These are phyloP conservation scores for Drosophila infuscata DNA, from an alignment of 2,888 invertebrate species.

Conservation along the genomic window DNA sequence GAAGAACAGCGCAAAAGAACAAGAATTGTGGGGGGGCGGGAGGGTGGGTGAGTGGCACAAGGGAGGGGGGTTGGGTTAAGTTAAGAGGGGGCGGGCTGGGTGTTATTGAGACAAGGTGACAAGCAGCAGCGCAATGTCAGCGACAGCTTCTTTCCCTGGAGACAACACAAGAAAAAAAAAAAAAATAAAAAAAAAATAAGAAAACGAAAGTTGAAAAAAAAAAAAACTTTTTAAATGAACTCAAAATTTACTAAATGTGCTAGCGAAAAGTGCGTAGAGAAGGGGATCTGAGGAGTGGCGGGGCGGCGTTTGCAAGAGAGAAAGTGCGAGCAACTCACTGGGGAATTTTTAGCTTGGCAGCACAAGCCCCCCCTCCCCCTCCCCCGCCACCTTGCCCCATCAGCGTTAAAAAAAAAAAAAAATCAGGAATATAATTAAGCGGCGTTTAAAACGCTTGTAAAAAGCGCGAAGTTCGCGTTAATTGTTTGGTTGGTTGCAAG, in stretches of 20 bases:
- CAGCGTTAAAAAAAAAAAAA: not conserved
- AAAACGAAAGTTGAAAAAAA: constrained; percentile 6
- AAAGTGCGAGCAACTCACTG: constrained; percentile 26
- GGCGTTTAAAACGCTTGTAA: constrained; percentile 71
- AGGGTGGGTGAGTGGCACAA: not conserved
- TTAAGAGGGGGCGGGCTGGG: not conserved
- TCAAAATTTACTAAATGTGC: constrained; percentile 80
- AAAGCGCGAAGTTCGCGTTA: constrained; percentile 44
- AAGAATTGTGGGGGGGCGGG: not conserved
- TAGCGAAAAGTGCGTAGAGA: constrained; percentile 61
- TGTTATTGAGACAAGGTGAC: constrained; percentile 41
- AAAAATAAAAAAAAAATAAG: not conserved
- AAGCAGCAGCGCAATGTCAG: constrained; percentile 60
- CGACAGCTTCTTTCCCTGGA: constrained; percentile 40
- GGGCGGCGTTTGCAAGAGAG: not conserved
- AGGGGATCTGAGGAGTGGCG: not conserved
- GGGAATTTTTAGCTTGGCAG: constrained; percentile 47
- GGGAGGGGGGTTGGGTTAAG: not conserved
- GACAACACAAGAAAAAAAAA: constrained; percentile 15
- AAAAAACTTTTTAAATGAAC: constrained; percentile 73
- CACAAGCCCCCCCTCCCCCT: not conserved
- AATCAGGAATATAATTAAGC: constrained; percentile 75
- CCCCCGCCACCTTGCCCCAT: not conserved
- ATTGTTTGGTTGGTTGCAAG: constrained; percentile 57
- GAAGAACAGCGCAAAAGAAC: constrained; percentile 13